These are phyloP conservation scores for Brenthis ino DNA, from an alignment of 2,888 invertebrate species.

Conservation along the genomic window DNA sequence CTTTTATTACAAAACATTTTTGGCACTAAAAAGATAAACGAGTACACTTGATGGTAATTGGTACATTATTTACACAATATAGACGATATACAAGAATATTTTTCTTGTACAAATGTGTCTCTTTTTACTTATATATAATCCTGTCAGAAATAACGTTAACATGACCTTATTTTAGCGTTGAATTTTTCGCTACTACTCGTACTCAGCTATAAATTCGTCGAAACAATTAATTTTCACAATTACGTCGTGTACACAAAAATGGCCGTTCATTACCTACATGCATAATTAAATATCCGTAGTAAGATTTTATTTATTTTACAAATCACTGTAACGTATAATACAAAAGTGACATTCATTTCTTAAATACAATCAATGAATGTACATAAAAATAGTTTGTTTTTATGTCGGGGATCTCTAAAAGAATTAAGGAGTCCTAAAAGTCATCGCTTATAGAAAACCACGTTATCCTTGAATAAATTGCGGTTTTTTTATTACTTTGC, in stretches of 20 bases:
- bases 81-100: too few species aligned
- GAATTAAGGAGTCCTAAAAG: too few species aligned
- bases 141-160: background rate
- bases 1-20: too few species aligned
- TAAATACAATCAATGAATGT: background rate
- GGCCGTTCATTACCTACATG: constrained; percentile 21
- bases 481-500: too few species aligned
- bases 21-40: too few species aligned
- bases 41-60: too few species aligned
- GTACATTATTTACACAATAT: background rate
- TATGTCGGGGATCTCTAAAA: too few species aligned
- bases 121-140: background rate
- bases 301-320: constrained; percentile 6
- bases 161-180: constrained; percentile 1
- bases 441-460: too few species aligned
- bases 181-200: background rate
- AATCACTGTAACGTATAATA: background rate
- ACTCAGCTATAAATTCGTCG: constrained; percentile 5
- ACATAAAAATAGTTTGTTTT: too few species aligned
- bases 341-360: background rate
- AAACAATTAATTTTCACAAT: constrained; percentile 29
- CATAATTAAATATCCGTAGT: constrained; percentile 15
- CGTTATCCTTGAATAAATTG: too few species aligned
- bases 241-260: constrained; percentile 25
- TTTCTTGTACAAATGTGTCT: too few species aligned